These are phyloP conservation scores for Pyrrhia umbra DNA, from an alignment of 2,888 invertebrate species.

Conservation along the genomic window DNA sequence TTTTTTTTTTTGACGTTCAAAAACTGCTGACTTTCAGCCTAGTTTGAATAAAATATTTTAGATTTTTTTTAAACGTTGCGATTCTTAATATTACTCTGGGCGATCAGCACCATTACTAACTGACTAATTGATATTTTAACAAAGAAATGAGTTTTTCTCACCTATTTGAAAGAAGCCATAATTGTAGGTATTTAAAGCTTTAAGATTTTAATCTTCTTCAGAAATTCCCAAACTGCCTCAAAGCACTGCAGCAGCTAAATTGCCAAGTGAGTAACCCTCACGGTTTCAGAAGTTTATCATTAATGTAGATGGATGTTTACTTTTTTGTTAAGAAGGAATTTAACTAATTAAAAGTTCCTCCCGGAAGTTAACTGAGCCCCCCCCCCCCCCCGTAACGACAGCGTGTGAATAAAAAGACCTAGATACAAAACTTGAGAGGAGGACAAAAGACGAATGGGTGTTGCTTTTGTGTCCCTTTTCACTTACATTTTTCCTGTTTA, in stretches of 20 bases:
- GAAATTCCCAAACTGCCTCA: background rate
- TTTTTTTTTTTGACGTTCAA: too few species aligned
- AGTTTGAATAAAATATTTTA: too few species aligned
- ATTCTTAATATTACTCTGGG: too few species aligned
- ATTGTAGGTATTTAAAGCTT: too few species aligned
- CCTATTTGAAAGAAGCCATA: too few species aligned
- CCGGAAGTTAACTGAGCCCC: slow-evolving; percentile 42
- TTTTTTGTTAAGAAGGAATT: slow-evolving; percentile 60
- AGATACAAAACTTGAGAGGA: slow-evolving; percentile 3
- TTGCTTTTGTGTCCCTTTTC: background rate
- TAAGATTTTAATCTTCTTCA: too few species aligned
- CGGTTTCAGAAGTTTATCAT: slow-evolving; percentile 34
- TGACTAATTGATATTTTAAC: too few species aligned
- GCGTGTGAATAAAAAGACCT: slow-evolving; percentile 27
- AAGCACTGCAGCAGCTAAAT: background rate
- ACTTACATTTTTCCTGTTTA: background rate
- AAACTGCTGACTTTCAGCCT: too few species aligned
- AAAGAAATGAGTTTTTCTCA: too few species aligned
- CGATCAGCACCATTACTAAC: too few species aligned
- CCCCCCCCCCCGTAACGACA: slow-evolving; percentile 14
- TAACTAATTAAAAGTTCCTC: slow-evolving; percentile 60
- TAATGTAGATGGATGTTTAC: slow-evolving; percentile 48
- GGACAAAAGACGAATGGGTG: background rate
- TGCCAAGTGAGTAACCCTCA: background rate
- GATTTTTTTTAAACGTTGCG: too few species aligned